A percentile compares a stretch with the other conserved stretches of the same genome.
Evolutionary conservation across 2,797 vertebrate species (phyloP).

Genomic region (Coregonus sp.): DNA sequence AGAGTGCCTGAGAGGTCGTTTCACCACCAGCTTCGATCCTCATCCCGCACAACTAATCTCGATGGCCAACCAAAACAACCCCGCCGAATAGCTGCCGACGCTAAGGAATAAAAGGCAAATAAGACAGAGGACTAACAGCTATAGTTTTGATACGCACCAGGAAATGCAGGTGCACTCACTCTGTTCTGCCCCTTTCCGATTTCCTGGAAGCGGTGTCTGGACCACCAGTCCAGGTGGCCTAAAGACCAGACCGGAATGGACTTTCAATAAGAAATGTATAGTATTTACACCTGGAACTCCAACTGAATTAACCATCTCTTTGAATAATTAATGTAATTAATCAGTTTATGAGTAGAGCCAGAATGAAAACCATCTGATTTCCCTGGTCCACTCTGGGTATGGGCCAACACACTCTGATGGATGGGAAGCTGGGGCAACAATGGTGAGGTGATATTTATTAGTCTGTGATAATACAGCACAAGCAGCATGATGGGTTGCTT

Average conservation of each 20-base stretch:
- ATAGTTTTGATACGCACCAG: conserved; percentile 49
- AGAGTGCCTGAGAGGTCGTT: conserved; percentile 23
- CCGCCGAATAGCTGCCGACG: conserved; percentile 28
- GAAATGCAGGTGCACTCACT: conserved; percentile 65
- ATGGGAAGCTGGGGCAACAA: background rate
- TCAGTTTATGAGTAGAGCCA: conserved; percentile 21
- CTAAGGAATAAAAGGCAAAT: conserved; percentile 46
- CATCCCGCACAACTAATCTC: conserved; percentile 41
- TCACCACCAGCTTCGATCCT: conserved; percentile 41
- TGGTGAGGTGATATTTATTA: background rate
- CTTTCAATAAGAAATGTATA: conserved; percentile 12
- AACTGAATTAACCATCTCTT: conserved; percentile 22
- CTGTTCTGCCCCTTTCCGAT: conserved; percentile 27
- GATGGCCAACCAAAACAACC: conserved; percentile 65
- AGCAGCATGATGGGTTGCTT: conserved; percentile 1
- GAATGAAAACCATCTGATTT: conserved; percentile 48
- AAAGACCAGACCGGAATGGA: background rate
- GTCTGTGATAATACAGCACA: background rate
- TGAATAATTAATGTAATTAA: conserved; percentile 42
- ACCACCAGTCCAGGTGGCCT: conserved; percentile 32
- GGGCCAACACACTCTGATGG: conserved; percentile 10
- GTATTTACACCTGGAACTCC: conserved; percentile 45
- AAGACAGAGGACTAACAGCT: conserved; percentile 35
- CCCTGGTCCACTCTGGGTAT: background rate
- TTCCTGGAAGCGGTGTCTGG: conserved; percentile 22